These are phyloP conservation scores for Altica lythri DNA, from an alignment of 2,888 invertebrate species.

Conservation along the genomic window DNA sequence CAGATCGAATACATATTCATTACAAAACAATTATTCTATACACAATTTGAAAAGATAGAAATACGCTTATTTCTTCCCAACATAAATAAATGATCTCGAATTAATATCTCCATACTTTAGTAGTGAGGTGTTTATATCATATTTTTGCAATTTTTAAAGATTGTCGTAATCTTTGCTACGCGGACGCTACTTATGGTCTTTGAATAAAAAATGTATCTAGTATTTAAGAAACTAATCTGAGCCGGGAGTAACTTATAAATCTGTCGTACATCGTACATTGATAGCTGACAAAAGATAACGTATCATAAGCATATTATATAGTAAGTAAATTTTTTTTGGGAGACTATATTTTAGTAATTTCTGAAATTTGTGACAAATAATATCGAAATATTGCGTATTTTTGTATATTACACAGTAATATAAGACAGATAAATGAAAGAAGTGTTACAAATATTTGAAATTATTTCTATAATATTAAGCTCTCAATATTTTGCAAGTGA, in stretches of 20 bases:
- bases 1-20: too few species aligned
- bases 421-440: too few species aligned
- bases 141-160: constrained; percentile 10
- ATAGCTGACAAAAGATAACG: constrained; percentile 21
- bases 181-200: constrained; percentile 14
- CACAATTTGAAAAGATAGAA: too few species aligned
- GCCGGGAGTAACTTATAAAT: constrained; percentile 30
- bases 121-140: background rate
- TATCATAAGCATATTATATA: constrained; percentile 27
- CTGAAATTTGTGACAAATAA: too few species aligned
- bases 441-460: too few species aligned
- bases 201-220: constrained; percentile 20
- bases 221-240: constrained; percentile 28
- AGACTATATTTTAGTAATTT: too few species aligned
- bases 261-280: constrained; percentile 26
- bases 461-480: too few species aligned
- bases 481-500: too few species aligned
- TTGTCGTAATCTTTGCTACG: constrained; percentile 5
- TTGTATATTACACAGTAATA: too few species aligned
- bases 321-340: constrained; percentile 14
- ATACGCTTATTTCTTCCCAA: constrained; percentile 12
- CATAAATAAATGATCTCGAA: constrained; percentile 21
- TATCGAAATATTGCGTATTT: too few species aligned
- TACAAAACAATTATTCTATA: too few species aligned
- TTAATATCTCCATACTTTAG: constrained; percentile 6